Conservation (phyloP, 1,140 invertebrate species). For the Saxidomus purpurata region DNA sequence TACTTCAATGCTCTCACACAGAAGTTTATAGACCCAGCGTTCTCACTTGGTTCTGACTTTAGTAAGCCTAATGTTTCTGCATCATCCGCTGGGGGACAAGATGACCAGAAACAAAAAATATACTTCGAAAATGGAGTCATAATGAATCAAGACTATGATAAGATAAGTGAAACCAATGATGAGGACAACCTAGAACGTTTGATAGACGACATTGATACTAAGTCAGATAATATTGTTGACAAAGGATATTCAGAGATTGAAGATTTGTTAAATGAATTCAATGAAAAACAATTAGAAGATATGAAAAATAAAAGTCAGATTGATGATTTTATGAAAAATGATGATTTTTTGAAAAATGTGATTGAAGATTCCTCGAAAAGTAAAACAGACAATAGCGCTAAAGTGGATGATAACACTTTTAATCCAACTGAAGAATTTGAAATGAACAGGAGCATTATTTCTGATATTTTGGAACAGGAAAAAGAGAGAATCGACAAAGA, state of each 20-base stretch:
- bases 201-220: slow-evolving; percentile 47
- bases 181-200: slow-evolving; percentile 58
- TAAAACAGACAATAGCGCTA: background rate
- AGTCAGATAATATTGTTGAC: slow-evolving; percentile 33
- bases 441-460: slow-evolving; percentile 47
- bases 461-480: slow-evolving; percentile 57
- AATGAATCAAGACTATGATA: slow-evolving; percentile 65
- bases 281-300: slow-evolving; percentile 59
- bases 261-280: slow-evolving; percentile 64
- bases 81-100: background rate
- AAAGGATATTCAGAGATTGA: slow-evolving; percentile 57
- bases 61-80: slow-evolving; percentile 25
- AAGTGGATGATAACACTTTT: slow-evolving; percentile 23
- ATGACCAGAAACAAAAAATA: slow-evolving; percentile 47
- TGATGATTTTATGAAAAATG: slow-evolving; percentile 56
- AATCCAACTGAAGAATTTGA: slow-evolving; percentile 51
- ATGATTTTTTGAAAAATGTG: slow-evolving; percentile 31
- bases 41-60: slow-evolving; percentile 50
- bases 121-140: slow-evolving; percentile 60
- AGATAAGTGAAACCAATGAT: slow-evolving; percentile 66
- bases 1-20: slow-evolving; percentile 63
- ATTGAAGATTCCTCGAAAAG: slow-evolving; percentile 30
- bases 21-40: slow-evolving; percentile 52
- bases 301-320: slow-evolving; percentile 52
- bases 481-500: slow-evolving; percentile 64